These are phyloP conservation scores for Morone saxatilis DNA, from an alignment of 2,113 vertebrate species.

Conservation along the genomic window DNA sequence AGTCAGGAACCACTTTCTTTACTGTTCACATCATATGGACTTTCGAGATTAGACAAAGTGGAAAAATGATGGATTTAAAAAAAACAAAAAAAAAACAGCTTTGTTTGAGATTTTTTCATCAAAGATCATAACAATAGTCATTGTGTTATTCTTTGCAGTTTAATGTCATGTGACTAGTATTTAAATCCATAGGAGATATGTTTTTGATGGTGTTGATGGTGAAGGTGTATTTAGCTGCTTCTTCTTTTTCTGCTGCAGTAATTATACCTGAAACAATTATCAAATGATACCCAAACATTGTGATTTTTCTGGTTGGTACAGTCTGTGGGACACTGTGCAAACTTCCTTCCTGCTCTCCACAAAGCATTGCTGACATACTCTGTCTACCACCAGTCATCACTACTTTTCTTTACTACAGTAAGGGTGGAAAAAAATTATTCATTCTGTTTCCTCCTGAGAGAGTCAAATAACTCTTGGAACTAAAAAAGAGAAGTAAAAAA, in stretches of 20 bases:
- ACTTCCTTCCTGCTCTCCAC: not conserved
- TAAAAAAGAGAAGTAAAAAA: too few species aligned
- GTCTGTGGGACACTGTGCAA: not conserved
- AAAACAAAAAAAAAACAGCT: not conserved
- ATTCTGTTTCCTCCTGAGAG: not conserved
- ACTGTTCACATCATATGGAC: not conserved
- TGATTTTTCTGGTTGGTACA: not conserved
- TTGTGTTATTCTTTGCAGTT: not conserved
- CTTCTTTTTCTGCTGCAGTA: not conserved
- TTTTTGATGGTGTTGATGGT: too few species aligned
- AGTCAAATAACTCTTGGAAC: not conserved
- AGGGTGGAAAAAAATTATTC: not conserved
- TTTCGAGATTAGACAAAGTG: not conserved
- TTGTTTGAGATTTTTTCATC: not conserved
- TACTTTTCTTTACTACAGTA: not conserved
- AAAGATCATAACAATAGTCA: not conserved
- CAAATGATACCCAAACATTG: not conserved
- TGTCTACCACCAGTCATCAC: slow-evolving; percentile 5
- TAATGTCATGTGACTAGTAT: not conserved
- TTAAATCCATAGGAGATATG: not conserved
- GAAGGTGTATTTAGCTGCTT: too few species aligned
- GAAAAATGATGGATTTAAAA: not conserved
- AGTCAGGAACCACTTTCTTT: not conserved
- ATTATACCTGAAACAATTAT: not conserved
- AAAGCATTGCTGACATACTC: not conserved